These are phyloP conservation scores for Sinotaia quadrata DNA, from an alignment of 2,888 invertebrate species.

Conservation along the genomic window DNA sequence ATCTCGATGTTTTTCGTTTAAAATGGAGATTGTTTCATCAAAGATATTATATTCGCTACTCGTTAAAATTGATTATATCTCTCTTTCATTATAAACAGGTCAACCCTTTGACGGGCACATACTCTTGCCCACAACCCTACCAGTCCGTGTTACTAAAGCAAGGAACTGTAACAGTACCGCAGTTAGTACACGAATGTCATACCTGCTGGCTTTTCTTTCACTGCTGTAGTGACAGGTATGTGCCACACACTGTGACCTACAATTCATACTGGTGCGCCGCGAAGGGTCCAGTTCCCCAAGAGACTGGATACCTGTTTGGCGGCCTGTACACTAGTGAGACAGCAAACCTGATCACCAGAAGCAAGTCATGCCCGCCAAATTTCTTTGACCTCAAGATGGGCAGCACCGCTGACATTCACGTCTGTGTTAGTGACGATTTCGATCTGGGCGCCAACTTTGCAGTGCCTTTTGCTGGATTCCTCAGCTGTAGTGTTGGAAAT, in stretches of 20 bases:
- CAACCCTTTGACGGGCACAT: constrained; percentile 57
- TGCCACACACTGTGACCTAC: constrained; percentile 43
- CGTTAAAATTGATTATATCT: background rate
- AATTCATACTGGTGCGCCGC: constrained; percentile 59
- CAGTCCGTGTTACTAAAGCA: constrained; percentile 43
- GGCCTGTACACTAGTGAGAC: constrained; percentile 50
- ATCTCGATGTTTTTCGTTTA: too few species aligned
- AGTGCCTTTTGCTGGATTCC: constrained; percentile 61
- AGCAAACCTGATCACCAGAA: constrained; percentile 49
- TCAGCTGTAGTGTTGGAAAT: constrained; percentile 45
- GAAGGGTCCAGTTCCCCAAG: constrained; percentile 33
- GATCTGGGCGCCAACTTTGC: constrained; percentile 49
- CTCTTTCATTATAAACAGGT: constrained; percentile 35
- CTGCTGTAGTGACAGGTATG: constrained; percentile 40
- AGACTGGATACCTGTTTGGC: constrained; percentile 59
- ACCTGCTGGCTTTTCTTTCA: constrained; percentile 44
- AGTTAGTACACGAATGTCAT: background rate
- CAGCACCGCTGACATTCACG: constrained; percentile 30
- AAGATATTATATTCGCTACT: too few species aligned
- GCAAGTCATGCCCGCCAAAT: constrained; percentile 46
- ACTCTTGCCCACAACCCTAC: constrained; percentile 51
- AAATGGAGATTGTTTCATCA: too few species aligned
- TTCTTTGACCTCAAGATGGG: constrained; percentile 49
- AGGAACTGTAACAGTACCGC: constrained; percentile 29
- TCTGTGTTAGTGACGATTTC: constrained; percentile 63